These are phyloP conservation scores for Phodopus roborovskii DNA, from an alignment of 2,113 vertebrate genomes.

Conservation along the genomic window DNA sequence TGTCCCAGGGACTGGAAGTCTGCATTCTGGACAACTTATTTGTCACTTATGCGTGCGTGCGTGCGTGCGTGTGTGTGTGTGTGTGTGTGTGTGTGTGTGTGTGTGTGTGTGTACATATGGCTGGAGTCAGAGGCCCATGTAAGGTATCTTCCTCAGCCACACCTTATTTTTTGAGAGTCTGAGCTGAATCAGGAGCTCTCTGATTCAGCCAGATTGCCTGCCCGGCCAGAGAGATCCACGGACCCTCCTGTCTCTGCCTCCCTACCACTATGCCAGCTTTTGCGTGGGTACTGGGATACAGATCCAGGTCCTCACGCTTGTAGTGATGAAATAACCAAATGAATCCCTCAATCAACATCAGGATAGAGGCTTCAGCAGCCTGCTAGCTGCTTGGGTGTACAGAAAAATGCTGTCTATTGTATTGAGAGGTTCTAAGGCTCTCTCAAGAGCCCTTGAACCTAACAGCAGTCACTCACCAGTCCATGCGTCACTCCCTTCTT, in stretches of 20 bases:
- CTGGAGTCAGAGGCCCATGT: background rate
- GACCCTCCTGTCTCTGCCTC: background rate
- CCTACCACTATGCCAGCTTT: background rate
- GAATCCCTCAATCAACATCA: background rate
- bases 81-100: background rate
- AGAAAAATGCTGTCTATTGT: background rate
- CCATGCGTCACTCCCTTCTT: background rate
- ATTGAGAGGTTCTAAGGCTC: background rate
- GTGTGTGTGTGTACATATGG: background rate
- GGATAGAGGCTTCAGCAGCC: background rate
- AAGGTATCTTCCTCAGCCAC: background rate
- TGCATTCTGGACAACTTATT: background rate
- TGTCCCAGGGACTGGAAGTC: background rate
- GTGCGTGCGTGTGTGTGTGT: background rate
- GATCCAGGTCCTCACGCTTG: background rate
- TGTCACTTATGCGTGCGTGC: background rate
- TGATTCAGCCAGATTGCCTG: background rate
- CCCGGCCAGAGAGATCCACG: background rate
- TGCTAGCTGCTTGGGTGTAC: background rate
- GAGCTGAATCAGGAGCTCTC: background rate
- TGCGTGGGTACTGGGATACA: background rate
- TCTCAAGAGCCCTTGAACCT: background rate
- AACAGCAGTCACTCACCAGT: background rate
- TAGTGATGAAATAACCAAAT: background rate
- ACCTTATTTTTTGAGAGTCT: background rate